Evolutionary conservation across 2,113 vertebrate genomes (phyloP), one percentile per base, ranked within the genome.

Genomic region (Calidris pugnax): DNA sequence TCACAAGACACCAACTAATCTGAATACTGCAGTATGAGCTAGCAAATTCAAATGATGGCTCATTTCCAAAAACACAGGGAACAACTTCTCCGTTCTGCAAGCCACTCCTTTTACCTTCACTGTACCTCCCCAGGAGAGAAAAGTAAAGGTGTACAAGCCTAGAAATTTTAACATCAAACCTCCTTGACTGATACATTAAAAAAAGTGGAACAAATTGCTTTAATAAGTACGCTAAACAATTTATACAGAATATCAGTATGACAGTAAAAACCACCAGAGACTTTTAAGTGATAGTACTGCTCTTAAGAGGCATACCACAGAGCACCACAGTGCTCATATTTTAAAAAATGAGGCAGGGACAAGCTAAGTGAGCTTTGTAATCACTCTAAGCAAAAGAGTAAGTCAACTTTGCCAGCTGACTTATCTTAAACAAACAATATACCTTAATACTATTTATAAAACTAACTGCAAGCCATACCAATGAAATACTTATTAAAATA

Each of bases 21-120:
- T 96, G 84, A 97, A 97, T 47, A 84, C 93, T 96, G 92, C 97
- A 96, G 89, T 45, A 94, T 93, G 95, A 98, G 84, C 95, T 96
- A 92, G 84, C 94, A 97, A 97, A 95, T 95, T 96, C 80, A 95
- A 94, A 96, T n/a, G 48, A 81, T 95, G 95, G 91, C 92, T 97
- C 95, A 85, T 57, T 97, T 97, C 95, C 96, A 97, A 3, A 11
- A 94, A 88, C 55, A 96, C 68, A 85, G 50, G 35, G 69, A 95
- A 28, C 74, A 97, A 92, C 60, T 95, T 79, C 92, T 96, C 83
- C 73, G 89, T 86, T 69, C 93, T 96, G 90, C 66, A 96, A 97
- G 86, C 86, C 69, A 84, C 63, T 92, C 64, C 79, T 92, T 96
- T 87, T 94, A 93, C 96, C 79, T 93, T 57, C 85, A 93, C 48